Evolutionary conservation across 2,797 vertebrate species (phyloP), one percentile per base, ranked within the genome.

Genomic region (Lagothrix lagotricha): DNA sequence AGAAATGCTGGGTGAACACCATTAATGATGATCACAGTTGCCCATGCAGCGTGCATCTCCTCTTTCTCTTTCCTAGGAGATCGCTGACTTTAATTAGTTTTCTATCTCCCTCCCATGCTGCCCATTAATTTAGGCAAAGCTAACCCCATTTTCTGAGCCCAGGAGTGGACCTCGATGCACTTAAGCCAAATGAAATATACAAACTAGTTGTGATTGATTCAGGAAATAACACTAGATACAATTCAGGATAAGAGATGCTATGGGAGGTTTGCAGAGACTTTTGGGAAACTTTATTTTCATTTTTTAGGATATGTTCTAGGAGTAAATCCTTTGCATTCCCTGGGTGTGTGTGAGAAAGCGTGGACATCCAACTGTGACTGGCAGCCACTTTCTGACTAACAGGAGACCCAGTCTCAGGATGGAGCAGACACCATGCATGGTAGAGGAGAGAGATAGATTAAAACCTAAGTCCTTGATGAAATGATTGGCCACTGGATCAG

Each of bases 141-240:
- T 73, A 57, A 54, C 4, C 19, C 36, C 4, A 77, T 72, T 91
- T 94, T 61, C 33, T 95, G 12, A 19, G 80, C 84, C 26, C 11
- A 80, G 19, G 30, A 82, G 96, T 88, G 28, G 26, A 73, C n/a
- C 67, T 84, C 44, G 72, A 88, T 36, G 58, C 11, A 81, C 70
- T 46, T 94, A 93, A 93, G 26, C 7, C 64, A 83, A 75, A 73
- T 8, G n/a, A 92, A 94, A 67, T 58, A 89, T 79, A 26, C 84
- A 70, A 48, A 41, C 33, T 90, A 72, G 70, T 33, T 87, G 26
- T 54, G 93, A 82, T 33, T 96, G 81, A 36, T 70, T 92, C 50
- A 61, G 46, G 17, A 70, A 96, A 75, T 61, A 86, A 75, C 9
- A 24, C 1, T 33, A 64, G 67, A 26, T 17, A 73, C n/a, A 81